These are phyloP conservation scores for Symphodus melops DNA, from an alignment of 2,113 vertebrate genomes.

Conservation along the genomic window DNA sequence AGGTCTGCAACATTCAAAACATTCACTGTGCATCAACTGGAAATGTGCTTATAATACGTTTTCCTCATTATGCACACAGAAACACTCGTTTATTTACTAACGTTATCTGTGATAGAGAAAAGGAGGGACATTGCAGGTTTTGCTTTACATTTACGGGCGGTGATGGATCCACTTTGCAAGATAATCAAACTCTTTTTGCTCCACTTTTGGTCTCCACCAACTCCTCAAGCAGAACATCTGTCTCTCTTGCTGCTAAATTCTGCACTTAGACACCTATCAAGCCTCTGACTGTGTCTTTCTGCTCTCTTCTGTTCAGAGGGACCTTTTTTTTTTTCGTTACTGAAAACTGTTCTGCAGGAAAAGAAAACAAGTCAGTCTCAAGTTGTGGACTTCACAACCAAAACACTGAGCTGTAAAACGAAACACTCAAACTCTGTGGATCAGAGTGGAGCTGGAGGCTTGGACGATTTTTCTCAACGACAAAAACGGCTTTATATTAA, in stretches of 20 bases:
- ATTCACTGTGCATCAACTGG: not conserved
- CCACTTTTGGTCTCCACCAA: no score
- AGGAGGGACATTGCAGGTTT: no score
- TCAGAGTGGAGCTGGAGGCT: not conserved
- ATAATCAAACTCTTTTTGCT: no score
- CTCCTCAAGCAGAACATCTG: no score
- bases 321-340: not conserved
- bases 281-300: not conserved
- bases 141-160: no score
- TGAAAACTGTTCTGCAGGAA: no score
- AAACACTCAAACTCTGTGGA: not conserved
- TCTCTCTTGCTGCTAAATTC: no score
- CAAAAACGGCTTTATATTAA: not conserved
- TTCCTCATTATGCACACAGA: no score
- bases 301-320: not conserved
- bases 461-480: not conserved
- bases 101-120: no score
- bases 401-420: not conserved
- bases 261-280: not conserved
- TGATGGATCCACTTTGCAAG: no score
- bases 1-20: not conserved
- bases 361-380: not conserved
- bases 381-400: not conserved
- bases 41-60: no score
- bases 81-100: no score